Conservation (phyloP, 1,140 invertebrate genomes). For the Camponotus pennsylvanicus region DNA sequence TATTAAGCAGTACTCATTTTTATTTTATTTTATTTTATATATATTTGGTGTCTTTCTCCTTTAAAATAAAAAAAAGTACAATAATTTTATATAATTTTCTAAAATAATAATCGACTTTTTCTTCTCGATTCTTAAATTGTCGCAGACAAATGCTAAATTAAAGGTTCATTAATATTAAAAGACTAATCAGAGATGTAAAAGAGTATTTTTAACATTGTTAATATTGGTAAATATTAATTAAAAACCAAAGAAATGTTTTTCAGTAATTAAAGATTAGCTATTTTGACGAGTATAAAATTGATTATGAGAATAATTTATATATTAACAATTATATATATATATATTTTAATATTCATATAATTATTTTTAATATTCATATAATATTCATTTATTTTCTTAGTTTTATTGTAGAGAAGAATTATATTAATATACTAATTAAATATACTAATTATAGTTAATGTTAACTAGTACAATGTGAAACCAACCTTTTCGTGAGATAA, state of each 20-base stretch:
- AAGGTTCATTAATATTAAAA: not conserved
- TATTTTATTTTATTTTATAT: conserved; percentile 12
- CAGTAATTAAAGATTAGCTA: not conserved
- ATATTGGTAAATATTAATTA: not conserved
- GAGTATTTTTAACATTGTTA: not conserved
- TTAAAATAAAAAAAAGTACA: not conserved
- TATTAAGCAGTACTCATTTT: not conserved
- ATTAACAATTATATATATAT: not conserved
- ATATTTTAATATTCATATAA: not conserved
- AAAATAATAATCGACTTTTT: not conserved
- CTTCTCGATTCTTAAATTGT: not conserved
- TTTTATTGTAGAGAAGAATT: not conserved
- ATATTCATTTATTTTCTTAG: not conserved
- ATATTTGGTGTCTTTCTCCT: not conserved
- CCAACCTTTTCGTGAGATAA: not conserved
- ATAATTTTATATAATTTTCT: not conserved
- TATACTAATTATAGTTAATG: conserved; percentile 3
- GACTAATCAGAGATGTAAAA: not conserved
- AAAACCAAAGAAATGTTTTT: not conserved
- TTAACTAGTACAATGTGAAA: not conserved
- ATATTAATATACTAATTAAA: not conserved
- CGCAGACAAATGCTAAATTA: not conserved
- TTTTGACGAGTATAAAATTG: not conserved
- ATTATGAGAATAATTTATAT: not conserved
- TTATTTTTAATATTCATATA: not conserved